phyloP scores from a whole-genome alignment of 64 coral and sea anemone species.

The Astreopora myriophthalma region DNA sequence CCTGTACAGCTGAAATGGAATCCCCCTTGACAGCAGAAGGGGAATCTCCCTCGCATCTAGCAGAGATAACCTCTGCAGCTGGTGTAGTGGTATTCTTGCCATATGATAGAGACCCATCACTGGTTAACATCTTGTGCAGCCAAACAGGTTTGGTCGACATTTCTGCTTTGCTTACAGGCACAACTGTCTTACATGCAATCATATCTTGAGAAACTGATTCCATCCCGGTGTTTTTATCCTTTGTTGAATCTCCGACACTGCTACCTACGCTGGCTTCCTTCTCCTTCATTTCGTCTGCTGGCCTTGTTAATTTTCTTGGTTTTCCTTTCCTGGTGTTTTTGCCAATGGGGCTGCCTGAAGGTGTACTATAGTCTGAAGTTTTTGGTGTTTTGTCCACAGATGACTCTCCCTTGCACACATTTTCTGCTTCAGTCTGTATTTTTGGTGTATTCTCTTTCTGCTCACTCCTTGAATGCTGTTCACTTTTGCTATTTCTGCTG shows the following conservation, averaged over 20 bases:
- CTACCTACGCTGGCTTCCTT: background rate
- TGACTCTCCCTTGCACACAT: background rate
- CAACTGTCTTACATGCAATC: background rate
- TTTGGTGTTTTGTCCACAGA: background rate
- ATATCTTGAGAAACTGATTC: background rate
- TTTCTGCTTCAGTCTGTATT: background rate
- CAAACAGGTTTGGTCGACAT: background rate
- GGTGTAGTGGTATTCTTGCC: background rate
- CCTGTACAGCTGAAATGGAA: background rate
- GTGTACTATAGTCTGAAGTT: background rate
- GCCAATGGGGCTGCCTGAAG: slow-evolving; percentile 4
- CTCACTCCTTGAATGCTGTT: background rate
- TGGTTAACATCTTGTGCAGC: background rate
- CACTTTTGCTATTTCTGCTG: background rate
- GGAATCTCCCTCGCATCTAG: background rate
- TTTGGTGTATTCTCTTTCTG: background rate
- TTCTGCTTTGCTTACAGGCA: background rate
- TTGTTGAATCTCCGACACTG: background rate
- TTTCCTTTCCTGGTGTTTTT: slow-evolving; percentile 11
- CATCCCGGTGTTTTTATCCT: background rate
- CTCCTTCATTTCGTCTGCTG: slow-evolving; percentile 1
- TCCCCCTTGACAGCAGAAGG: background rate
- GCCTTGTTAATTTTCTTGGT: background rate
- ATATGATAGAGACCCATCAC: background rate
- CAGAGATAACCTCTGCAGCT: background rate